Percentiles rank a stretch among this genome's conserved stretches.
These are phyloP conservation scores for Neolamprologus fasciatus DNA, from an alignment of 2,113 vertebrate species.

Conservation along the genomic window DNA sequence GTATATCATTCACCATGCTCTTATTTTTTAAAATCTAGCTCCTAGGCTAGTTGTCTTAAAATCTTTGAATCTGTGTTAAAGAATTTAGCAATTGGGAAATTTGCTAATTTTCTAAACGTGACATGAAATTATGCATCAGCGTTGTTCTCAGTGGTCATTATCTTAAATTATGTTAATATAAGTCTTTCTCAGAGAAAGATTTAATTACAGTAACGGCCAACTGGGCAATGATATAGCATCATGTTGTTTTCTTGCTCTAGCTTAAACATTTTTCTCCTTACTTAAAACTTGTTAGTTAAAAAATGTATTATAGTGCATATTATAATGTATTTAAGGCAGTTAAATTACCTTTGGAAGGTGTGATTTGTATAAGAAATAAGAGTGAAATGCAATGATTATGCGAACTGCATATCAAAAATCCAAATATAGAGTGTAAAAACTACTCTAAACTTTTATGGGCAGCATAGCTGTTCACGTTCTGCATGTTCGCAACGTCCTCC, in stretches of 20 bases:
- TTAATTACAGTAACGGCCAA: slow-evolving; percentile 10
- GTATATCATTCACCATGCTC: background rate
- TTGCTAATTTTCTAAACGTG: slow-evolving; percentile 5
- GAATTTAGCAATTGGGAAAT: background rate
- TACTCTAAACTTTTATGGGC: slow-evolving; percentile 61
- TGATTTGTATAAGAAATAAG: background rate
- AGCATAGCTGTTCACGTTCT: slow-evolving; percentile 66
- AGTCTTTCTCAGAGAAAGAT: background rate
- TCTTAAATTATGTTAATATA: background rate
- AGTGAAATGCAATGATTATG: background rate
- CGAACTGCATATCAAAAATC: background rate
- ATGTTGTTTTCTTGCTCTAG: background rate
- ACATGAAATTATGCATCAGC: background rate
- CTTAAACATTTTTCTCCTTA: background rate
- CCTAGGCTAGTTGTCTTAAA: background rate
- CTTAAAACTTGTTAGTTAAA: background rate
- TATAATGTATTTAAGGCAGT: background rate
- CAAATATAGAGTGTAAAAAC: background rate
- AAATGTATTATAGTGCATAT: background rate
- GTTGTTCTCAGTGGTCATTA: slow-evolving; percentile 5
- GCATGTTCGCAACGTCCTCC: slow-evolving; percentile 38
- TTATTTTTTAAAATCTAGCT: background rate
- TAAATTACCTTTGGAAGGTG: background rate
- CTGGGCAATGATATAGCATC: background rate
- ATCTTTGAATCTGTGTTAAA: background rate